A percentile compares a stretch with the other conserved stretches of the same genome.
Evolutionary conservation across 2,113 vertebrate species (phyloP).

Genomic region (Zootoca vivipara): DNA sequence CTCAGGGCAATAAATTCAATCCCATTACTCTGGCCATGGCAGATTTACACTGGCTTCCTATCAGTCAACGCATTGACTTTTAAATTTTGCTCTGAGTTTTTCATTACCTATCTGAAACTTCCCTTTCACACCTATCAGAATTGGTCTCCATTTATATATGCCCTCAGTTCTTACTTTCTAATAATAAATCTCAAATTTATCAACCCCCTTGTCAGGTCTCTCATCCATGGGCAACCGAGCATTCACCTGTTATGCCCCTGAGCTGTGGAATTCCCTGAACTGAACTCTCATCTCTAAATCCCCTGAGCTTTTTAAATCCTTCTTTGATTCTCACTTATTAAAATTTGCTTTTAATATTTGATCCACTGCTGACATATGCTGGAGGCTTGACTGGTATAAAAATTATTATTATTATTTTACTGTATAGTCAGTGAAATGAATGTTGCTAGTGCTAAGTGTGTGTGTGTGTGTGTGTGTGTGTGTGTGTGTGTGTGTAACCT

Average conservation of each 20-base stretch:
- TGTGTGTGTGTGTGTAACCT: not conserved
- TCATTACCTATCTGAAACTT: constrained; percentile 72
- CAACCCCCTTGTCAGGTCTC: constrained; percentile 70
- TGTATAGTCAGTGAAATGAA: constrained; percentile 12
- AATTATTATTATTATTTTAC: constrained; percentile 53
- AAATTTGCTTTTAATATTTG: constrained; percentile 77
- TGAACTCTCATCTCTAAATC: constrained; percentile 68
- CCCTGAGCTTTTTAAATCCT: constrained; percentile 71
- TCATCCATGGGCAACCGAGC: constrained; percentile 75
- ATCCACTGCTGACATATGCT: constrained; percentile 68
- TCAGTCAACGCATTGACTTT: constrained; percentile 73
- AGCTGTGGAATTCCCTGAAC: constrained; percentile 71
- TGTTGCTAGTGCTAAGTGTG: not conserved
- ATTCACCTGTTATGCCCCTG: constrained; percentile 69
- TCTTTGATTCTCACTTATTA: constrained; percentile 72
- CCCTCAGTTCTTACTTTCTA: constrained; percentile 71
- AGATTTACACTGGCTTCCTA: constrained; percentile 72
- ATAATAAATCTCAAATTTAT: constrained; percentile 82
- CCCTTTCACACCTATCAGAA: constrained; percentile 70
- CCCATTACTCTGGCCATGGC: constrained; percentile 63
- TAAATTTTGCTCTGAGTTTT: constrained; percentile 75
- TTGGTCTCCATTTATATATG: constrained; percentile 67
- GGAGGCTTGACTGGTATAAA: constrained; percentile 56
- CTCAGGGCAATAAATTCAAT: constrained; percentile 67
- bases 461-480: too few species aligned